A percentile compares a stretch with the other conserved stretches of the same genome.
Evolutionary conservation across 2,888 invertebrate species (phyloP).

Genomic region (Junonia oenone): DNA sequence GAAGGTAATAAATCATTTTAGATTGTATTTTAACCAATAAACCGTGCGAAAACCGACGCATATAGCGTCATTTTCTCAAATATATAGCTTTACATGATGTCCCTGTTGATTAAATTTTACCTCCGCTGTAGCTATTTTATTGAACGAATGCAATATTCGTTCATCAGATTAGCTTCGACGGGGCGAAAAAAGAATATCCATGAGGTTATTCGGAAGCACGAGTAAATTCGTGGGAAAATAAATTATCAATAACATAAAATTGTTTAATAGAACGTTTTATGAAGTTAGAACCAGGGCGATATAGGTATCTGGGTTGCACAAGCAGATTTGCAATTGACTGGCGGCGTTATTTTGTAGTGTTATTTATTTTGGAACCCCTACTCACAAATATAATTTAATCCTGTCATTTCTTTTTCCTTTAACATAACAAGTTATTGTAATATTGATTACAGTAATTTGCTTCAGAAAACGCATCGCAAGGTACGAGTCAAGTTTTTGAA

Average conservation of each 20-base stretch:
- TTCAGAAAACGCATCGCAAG: not conserved
- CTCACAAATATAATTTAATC: no score
- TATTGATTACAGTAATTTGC: not conserved
- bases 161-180: conserved; percentile 8
- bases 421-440: not conserved
- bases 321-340: conserved; percentile 55
- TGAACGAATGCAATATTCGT: conserved; percentile 9
- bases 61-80: not conserved
- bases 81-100: not conserved
- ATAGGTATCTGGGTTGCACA: no score
- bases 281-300: no score
- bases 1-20: not conserved
- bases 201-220: conserved; percentile 21
- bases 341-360: conserved; percentile 48
- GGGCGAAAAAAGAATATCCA: conserved; percentile 16
- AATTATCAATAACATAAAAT: conserved; percentile 44
- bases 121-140: not conserved
- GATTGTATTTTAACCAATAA: conserved; percentile 2
- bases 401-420: not conserved
- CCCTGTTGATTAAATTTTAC: conserved; percentile 1
- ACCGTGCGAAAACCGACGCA: not conserved
- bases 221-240: conserved; percentile 35
- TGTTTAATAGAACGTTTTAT: no score
- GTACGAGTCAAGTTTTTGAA: conserved; percentile 14
- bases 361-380: no score